Conservation (phyloP, 2,113 vertebrate genomes). For the Xyrauchen texanus region DNA sequence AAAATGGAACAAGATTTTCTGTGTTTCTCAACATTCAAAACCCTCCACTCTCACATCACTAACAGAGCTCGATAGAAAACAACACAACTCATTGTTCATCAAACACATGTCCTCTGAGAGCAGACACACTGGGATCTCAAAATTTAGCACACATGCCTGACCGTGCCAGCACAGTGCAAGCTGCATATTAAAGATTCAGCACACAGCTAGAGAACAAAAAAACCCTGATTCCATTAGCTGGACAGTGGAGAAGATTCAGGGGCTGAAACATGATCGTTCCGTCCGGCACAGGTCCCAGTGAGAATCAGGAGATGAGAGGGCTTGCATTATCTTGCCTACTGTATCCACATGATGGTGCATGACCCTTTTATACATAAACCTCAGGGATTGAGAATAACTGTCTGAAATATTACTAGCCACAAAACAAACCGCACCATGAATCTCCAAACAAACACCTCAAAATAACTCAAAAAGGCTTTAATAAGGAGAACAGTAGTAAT, state of each 20-base stretch:
- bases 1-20: not conserved
- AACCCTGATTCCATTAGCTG: constrained; percentile 38
- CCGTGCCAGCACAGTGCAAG: not conserved
- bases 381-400: no score
- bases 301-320: constrained; percentile 8
- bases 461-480: not conserved
- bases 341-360: not conserved
- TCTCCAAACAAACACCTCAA: not conserved
- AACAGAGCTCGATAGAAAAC: constrained; percentile 54
- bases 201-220: constrained; percentile 13
- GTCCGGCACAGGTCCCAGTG: constrained; percentile 11
- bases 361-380: no score
- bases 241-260: constrained; percentile 23
- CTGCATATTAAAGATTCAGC: constrained; percentile 48
- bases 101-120: constrained; percentile 46
- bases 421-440: no score
- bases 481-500: constrained; percentile 21
- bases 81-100: constrained; percentile 60
- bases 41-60: constrained; percentile 46
- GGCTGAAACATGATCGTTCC: constrained; percentile 17
- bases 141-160: constrained; percentile 36
- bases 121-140: constrained; percentile 58
- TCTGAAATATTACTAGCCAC: no score
- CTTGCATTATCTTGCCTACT: not conserved
- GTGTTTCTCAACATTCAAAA: constrained; percentile 17